phyloP scores from a whole-genome alignment of 23 tunicate genomes.

The Styela plicata region DNA sequence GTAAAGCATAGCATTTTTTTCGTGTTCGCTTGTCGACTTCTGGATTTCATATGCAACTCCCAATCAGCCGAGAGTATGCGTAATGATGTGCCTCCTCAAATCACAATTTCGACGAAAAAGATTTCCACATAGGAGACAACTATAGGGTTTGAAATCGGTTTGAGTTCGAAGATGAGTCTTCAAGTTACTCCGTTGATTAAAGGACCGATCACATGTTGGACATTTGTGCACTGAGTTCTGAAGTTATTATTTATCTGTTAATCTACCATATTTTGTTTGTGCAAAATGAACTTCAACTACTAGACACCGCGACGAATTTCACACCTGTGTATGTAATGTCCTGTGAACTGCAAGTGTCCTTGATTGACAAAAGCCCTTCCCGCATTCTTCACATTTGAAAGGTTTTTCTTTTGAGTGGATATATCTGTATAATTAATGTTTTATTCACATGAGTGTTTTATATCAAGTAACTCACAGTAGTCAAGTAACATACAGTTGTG shows the following conservation, averaged over 20 bases:
- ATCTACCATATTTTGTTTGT: neutral
- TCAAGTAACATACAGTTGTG: too few relatives aligned
- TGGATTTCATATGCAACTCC: neutral
- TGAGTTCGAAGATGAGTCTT: constrained; percentile 79
- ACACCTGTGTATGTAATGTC: constrained; percentile 48
- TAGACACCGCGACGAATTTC: neutral
- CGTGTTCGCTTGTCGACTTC: too few relatives aligned
- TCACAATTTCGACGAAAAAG: constrained; percentile 59
- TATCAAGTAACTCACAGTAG: too few relatives aligned
- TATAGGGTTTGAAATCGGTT: constrained; percentile 54
- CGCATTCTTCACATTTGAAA: constrained; percentile 87
- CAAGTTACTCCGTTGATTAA: constrained; percentile 79
- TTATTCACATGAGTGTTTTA: too few relatives aligned
- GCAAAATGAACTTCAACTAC: neutral
- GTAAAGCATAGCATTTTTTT: too few relatives aligned
- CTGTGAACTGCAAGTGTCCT: constrained; percentile 87
- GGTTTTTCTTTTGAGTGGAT: constrained; percentile 95
- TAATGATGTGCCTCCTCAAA: constrained; percentile 40
- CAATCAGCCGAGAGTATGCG: constrained; percentile 31
- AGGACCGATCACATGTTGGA: constrained; percentile 60
- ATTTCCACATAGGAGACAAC: constrained; percentile 50
- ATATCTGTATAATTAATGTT: too few relatives aligned
- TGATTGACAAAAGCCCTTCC: constrained; percentile 94
- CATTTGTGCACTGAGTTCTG: constrained; percentile 27
- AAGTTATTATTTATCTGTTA: neutral